phyloP scores from a whole-genome alignment of 2,888 invertebrate genomes.

The Phortica magna region DNA sequence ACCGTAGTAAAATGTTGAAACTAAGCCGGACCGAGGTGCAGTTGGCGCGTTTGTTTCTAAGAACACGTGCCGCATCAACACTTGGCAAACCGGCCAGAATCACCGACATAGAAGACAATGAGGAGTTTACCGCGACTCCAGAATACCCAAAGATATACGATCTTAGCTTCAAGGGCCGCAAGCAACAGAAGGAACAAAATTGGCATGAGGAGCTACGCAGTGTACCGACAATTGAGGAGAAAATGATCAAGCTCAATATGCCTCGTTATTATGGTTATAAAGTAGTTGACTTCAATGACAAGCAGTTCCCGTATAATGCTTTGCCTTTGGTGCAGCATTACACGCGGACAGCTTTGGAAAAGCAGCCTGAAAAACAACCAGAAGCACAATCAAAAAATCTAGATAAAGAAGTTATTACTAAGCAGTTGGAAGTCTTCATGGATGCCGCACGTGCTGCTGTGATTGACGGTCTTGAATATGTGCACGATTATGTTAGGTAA shows the following conservation, averaged over 20 bases:
- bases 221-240: slow-evolving; percentile 88
- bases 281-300: slow-evolving; percentile 82
- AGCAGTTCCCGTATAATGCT: slow-evolving; percentile 82
- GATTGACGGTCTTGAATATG: slow-evolving; percentile 69
- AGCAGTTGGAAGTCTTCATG: slow-evolving; percentile 52
- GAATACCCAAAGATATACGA: slow-evolving; percentile 78
- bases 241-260: slow-evolving; percentile 89
- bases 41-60: no score
- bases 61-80: background rate
- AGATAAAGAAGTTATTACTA: slow-evolving; percentile 20
- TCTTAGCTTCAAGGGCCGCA: slow-evolving; percentile 79
- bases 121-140: slow-evolving; percentile 64
- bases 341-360: slow-evolving; percentile 86
- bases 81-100: background rate
- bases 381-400: background rate
- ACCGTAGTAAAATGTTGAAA: no score
- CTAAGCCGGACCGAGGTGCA: no score
- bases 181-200: slow-evolving; percentile 78
- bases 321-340: slow-evolving; percentile 85
- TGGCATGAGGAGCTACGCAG: slow-evolving; percentile 82
- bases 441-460: slow-evolving; percentile 61
- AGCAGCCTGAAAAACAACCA: slow-evolving; percentile 69
- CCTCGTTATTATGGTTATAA: slow-evolving; percentile 89
- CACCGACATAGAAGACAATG: slow-evolving; percentile 29
- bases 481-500: slow-evolving; percentile 67